Base-by-base conservation (phyloP, 2,113 vertebrate genomes). In the Perca flavescens region DNA sequence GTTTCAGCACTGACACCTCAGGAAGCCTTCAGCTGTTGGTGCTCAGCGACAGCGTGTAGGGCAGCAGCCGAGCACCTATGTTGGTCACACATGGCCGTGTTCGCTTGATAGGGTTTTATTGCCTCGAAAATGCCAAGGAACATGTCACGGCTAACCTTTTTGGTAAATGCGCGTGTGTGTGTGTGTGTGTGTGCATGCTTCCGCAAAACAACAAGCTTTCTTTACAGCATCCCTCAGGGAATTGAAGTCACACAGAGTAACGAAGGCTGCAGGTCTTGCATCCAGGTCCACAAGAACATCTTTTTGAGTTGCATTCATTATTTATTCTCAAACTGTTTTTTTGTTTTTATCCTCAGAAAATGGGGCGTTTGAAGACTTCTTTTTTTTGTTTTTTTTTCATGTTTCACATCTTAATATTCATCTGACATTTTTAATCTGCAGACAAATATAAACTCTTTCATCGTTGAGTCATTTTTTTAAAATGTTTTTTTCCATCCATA, bases 101-200 rank as follows among this genome's bases (percentile, higher is more conserved):
- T 85, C 9, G 21, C 64, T 85, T 83, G 68, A 68, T 77, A 58
- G 72, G 21, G 52, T 63, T 90, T 85, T 71, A 64, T 58, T 68
- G 77, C 83, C 56, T 77, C 2, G 7, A 73, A 86, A 88, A 84
- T 88, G 88, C 80, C 88, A 76, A 56, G 63, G 50, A 63, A 73
- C 36, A 22, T 86, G 80, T 88, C 77, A 69, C 47, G 58, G 66
- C 74, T 81, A 84, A 88, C 77, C 86, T 88, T 90, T 86, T 75
- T 43, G 0, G 49, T 78, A 71, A 62, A 65, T 57, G 74, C 0
- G 2, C 58, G 60, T 28, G 56, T 66, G n/a, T 40, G 25, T 46
- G 25, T 54, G 72, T 57, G 57, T 63, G 16, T 50, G 69, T 72
- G 63, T 77, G 34, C 8, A n/a, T 25, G 60, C 61, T 21, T 66